Evolutionary conservation across 2,113 vertebrate genomes (phyloP), one percentile per base, ranked within the genome.

Genomic region (Asarcornis scutulata): DNA sequence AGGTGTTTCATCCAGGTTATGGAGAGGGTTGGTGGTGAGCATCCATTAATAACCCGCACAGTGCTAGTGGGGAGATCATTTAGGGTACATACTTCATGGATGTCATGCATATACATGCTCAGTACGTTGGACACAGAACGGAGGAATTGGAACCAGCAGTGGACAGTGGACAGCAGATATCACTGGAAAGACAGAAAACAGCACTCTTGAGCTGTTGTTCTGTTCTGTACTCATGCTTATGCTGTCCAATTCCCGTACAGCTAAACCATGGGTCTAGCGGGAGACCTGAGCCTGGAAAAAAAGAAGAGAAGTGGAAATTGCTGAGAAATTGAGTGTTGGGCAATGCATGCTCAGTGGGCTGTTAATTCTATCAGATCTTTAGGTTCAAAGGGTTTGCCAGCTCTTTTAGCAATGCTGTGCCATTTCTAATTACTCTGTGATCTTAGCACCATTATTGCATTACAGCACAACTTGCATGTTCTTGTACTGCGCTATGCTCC

Each of bases 41-140:
- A 36, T 17, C 31, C 17, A 1, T 3, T 50, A 22, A 11, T 69
- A 50, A 22, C 56, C 29, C 59, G 52, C 3, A 3, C 4, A 53
- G 69, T 36, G 68, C 72, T 38, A 4, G 29, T 13, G 48, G 77
- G 53, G 31, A 80, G 16, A 17, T 8, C 13, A 22, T 7, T 55
- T n/a, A 1, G n/a, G 74, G 32, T 31, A 25, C 9, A 1, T 3
- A 1, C 22, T 23, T 44, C n/a, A 3, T 53, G 63, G 71, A 4
- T 52, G 53, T 14, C 1, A 5, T 55, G 64, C 23, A 1, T 1
- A 1, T 15, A 29, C n/a, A 14, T 23, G 23, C 81, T 53, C 0
- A 0, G n/a, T 72, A 15, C n/a, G 4, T 26, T 25, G 34, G n/a
- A 12, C 12, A 44, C n/a, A 55, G 64, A 23, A 88, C 13, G 17